These are phyloP conservation scores for Pelecanus crispus DNA, from an alignment of 2,113 vertebrate species.

Conservation along the genomic window DNA sequence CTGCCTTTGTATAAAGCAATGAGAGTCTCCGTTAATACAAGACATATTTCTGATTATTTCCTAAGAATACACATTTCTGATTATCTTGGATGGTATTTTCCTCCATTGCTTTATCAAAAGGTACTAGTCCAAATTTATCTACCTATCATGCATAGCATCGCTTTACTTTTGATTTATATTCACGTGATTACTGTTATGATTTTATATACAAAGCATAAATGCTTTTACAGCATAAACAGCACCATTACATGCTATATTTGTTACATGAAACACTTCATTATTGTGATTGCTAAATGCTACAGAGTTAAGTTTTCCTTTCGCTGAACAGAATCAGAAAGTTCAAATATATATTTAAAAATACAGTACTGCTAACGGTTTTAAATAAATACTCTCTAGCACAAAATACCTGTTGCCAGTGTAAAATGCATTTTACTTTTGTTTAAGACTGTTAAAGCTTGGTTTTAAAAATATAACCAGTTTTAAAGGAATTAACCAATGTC, in stretches of 20 bases:
- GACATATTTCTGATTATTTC: not conserved
- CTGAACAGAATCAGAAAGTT: not conserved
- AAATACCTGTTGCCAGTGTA: not conserved
- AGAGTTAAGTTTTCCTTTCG: not conserved
- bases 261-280: not conserved
- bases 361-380: not conserved
- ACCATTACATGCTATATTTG: not conserved
- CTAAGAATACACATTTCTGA: not conserved
- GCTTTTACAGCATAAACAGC: not conserved
- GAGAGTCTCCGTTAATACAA: not conserved
- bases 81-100: not conserved
- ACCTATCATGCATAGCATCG: not conserved
- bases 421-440: not conserved
- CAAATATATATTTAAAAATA: not conserved
- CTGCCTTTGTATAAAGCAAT: not conserved
- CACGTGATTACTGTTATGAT: not conserved
- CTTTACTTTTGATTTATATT: not conserved
- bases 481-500: not conserved
- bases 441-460: not conserved
- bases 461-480: not conserved
- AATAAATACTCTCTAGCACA: not conserved
- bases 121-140: not conserved
- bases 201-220: constrained; percentile 5
- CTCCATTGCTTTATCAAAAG: not conserved
- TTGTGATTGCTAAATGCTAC: not conserved